phyloP scores from a whole-genome alignment of 2,797 vertebrate species.

The Toxotes lorentzi region DNA sequence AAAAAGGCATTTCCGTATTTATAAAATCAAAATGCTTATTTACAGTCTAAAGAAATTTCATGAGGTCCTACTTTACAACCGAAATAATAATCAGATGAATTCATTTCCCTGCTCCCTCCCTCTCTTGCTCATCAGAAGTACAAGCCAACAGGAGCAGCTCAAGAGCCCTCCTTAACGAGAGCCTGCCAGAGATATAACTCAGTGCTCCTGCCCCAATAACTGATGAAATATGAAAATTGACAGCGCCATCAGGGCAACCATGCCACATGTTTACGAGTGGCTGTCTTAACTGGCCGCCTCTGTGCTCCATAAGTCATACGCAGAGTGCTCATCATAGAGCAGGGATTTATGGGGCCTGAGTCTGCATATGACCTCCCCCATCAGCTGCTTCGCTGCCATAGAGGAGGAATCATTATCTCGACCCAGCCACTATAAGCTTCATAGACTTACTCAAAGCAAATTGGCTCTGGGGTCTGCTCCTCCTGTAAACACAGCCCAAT shows the following conservation, averaged over 20 bases:
- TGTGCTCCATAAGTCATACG: slow-evolving; percentile 81
- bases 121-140: slow-evolving; percentile 26
- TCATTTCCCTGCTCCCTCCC: not conserved
- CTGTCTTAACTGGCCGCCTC: slow-evolving; percentile 80
- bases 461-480: slow-evolving; percentile 53
- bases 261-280: slow-evolving; percentile 82
- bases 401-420: slow-evolving; percentile 80
- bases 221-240: slow-evolving; percentile 86
- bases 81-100: slow-evolving; percentile 31
- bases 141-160: slow-evolving; percentile 37
- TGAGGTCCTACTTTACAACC: slow-evolving; percentile 1
- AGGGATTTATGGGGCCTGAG: slow-evolving; percentile 82
- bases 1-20: not conserved
- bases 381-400: slow-evolving; percentile 50
- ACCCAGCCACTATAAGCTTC: slow-evolving; percentile 74
- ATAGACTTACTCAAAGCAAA: slow-evolving; percentile 78
- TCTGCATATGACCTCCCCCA: slow-evolving; percentile 78
- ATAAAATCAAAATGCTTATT: slow-evolving; percentile 21
- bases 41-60: slow-evolving; percentile 9
- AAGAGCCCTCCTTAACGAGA: slow-evolving; percentile 70
- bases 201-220: slow-evolving; percentile 76
- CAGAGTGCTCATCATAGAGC: slow-evolving; percentile 80
- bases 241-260: slow-evolving; percentile 68
- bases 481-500: slow-evolving; percentile 48
- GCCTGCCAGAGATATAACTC: slow-evolving; percentile 67